Evolutionary conservation across 2,797 vertebrate genomes (phyloP), one percentile per base, ranked within the genome.

Genomic region (Aythya fuligula): DNA sequence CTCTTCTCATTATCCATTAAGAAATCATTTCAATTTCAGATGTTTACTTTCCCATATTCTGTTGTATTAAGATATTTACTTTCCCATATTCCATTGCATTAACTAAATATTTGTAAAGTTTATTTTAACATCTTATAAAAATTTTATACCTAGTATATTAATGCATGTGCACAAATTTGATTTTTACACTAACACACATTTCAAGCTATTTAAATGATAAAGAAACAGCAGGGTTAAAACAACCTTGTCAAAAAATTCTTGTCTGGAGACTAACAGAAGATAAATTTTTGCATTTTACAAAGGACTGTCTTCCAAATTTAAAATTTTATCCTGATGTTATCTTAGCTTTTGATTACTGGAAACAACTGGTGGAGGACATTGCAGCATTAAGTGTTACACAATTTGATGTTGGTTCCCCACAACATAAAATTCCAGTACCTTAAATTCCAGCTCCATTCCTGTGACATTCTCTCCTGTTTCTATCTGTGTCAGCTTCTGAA

Each of bases 371-470:
- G 32, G 13, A 78, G 30, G 32, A 85, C 25, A 85, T 32, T 92
- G 32, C 21, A 78, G 16, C 22, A 79, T 41, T 22, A 91, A 70
- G n/a, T 38, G 11, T 71, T 89, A 72, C 3, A 60, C 3, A 11
- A 61, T 67, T 88, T 82, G 9, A 1, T 91, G 62, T 85, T 79
- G 6, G 30, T 53, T 85, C 64, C 65, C 64, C 49, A 6, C 54
- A 57, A 78, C 17, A 67, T 13, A 76, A 89, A 93, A 76, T 58
- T 16, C 28, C 84, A 90, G 28, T 98, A 99, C 99, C 99, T 99
- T 99, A 97, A 99, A 99, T 98, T 99, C 99, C 81, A 99, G 98
- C 96, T 99, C 99, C 99, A 99, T 99, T 97, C 99, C 99, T 24
- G 99, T 99, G 97, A 99, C 99, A 96, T 99, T 99, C 97, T 99